A percentile compares a stretch with the other conserved stretches of the same genome.
Evolutionary conservation across 2,888 invertebrate genomes (phyloP).

Genomic region (Stenodera caucasica): DNA sequence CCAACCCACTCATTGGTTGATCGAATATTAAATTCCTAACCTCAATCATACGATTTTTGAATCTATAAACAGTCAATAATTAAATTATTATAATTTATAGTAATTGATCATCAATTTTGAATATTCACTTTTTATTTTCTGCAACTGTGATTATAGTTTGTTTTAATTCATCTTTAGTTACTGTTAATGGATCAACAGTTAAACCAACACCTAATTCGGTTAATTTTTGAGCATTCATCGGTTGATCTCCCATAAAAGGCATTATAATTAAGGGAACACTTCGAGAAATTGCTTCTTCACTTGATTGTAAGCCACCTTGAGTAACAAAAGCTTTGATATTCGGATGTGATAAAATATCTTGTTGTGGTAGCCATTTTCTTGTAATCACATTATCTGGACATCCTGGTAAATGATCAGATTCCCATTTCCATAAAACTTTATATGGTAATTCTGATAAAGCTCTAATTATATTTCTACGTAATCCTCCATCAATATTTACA

Average conservation of each 20-base stretch:
- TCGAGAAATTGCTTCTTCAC: constrained; percentile 20
- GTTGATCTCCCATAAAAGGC: constrained; percentile 25
- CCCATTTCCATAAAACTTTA: constrained; percentile 35
- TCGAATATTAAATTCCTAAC: constrained; percentile 49
- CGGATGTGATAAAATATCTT: constrained; percentile 31
- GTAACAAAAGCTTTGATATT: constrained; percentile 24
- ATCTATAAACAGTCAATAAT: constrained; percentile 17
- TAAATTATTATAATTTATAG: not conserved
- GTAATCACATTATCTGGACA: constrained; percentile 30
- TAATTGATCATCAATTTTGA: not conserved
- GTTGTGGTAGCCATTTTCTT: constrained; percentile 38
- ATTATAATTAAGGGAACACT: constrained; percentile 17
- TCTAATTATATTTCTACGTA: constrained; percentile 22
- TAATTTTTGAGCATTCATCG: constrained; percentile 20
- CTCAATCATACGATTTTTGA: constrained; percentile 32
- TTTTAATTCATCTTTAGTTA: constrained; percentile 13
- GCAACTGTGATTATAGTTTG: constrained; percentile 11
- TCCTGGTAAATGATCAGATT: constrained; percentile 26
- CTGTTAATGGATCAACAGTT: not conserved
- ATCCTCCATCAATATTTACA: constrained; percentile 18
- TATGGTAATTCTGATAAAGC: constrained; percentile 29
- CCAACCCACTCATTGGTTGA: constrained; percentile 51
- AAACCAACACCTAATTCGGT: constrained; percentile 12
- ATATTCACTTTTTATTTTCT: constrained; percentile 3
- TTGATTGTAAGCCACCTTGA: constrained; percentile 21